phyloP scores from a whole-genome alignment of 2,113 vertebrate genomes.

The Silurus meridionalis region DNA sequence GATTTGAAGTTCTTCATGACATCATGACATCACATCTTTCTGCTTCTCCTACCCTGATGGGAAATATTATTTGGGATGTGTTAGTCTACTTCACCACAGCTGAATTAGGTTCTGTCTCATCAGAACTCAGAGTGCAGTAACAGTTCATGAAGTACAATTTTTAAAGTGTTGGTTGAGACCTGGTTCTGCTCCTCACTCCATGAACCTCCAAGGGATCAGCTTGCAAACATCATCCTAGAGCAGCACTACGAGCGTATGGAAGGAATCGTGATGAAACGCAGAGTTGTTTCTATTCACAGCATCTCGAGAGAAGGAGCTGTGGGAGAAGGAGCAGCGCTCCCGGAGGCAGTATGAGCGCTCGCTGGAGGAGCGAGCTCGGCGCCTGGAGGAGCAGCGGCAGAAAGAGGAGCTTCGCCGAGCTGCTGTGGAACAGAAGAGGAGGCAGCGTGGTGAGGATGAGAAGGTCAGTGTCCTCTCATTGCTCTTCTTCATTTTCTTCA shows the following conservation, averaged over 20 bases:
- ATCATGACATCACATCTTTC: too few species aligned
- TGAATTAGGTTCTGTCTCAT: neutral
- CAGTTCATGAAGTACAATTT: neutral
- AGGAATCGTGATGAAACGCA: neutral
- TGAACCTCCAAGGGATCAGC: neutral
- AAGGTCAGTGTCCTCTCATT: slow-evolving; percentile 75
- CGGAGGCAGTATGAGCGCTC: slow-evolving; percentile 85
- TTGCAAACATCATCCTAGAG: neutral
- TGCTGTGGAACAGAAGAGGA: slow-evolving; percentile 85
- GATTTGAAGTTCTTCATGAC: too few species aligned
- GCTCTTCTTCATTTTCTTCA: neutral
- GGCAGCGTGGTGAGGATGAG: slow-evolving; percentile 81
- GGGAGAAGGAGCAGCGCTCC: slow-evolving; percentile 83
- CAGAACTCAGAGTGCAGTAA: neutral
- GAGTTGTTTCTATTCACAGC: slow-evolving; percentile 63
- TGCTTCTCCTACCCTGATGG: too few species aligned
- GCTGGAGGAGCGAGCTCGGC: slow-evolving; percentile 83
- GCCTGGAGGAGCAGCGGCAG: slow-evolving; percentile 83
- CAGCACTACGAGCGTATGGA: neutral
- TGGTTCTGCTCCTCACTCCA: neutral
- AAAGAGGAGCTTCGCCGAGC: slow-evolving; percentile 82
- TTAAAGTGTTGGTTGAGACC: neutral
- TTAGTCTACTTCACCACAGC: too few species aligned
- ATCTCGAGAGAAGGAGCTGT: slow-evolving; percentile 78
- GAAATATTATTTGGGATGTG: too few species aligned